Evolutionary conservation across 1,140 invertebrate genomes (phyloP).

Genomic region (Choristoneura fumiferana): DNA sequence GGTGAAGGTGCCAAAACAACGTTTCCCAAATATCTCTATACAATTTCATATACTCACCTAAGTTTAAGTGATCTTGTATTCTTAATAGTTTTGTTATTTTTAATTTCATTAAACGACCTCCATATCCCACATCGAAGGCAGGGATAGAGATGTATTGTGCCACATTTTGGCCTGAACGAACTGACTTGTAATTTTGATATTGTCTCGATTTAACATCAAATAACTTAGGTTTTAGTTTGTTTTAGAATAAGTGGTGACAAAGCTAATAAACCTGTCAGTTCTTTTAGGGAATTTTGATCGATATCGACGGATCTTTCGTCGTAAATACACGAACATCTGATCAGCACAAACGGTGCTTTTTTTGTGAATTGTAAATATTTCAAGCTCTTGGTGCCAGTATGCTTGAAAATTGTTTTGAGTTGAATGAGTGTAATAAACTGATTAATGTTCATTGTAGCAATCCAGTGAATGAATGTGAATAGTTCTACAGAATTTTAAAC

Average conservation of each 20-base stretch:
- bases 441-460: conserved; percentile 29
- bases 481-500: conserved; percentile 19
- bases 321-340: conserved; percentile 9
- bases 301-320: background rate
- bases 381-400: conserved; percentile 48
- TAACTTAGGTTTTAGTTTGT: background rate
- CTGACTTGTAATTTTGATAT: conserved; percentile 17
- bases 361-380: conserved; percentile 40
- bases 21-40: background rate
- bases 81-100: conserved; percentile 14
- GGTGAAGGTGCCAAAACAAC: conserved; percentile 15
- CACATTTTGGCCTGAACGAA: conserved; percentile 29
- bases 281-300: conserved; percentile 1
- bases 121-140: conserved; percentile 51
- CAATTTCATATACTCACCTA: conserved; percentile 16
- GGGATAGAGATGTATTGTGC: conserved; percentile 54
- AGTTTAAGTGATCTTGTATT: conserved; percentile 17
- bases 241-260: background rate
- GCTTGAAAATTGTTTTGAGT: conserved; percentile 31
- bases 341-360: background rate
- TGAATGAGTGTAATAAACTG: conserved; percentile 15
- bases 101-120: conserved; percentile 43
- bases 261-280: background rate
- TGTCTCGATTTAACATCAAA: background rate
- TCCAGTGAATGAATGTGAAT: conserved; percentile 41